These are phyloP conservation scores for Sarcoramphus papa DNA, from an alignment of 2,797 vertebrate species.

Conservation along the genomic window DNA sequence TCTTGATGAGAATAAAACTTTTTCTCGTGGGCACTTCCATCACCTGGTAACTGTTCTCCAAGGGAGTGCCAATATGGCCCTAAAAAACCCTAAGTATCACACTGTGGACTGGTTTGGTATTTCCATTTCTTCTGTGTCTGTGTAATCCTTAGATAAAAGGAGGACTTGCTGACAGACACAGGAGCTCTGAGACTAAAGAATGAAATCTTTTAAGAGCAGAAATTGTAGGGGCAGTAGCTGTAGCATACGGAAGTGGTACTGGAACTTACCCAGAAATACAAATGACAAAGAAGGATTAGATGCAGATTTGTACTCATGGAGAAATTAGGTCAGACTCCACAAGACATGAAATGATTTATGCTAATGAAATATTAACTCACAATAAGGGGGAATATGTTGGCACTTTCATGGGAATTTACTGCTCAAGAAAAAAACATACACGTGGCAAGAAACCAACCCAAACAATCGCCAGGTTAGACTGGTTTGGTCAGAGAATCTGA, in stretches of 20 bases:
- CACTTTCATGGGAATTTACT: constrained; percentile 12
- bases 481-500: background rate
- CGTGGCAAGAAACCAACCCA: constrained; percentile 8
- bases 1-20: background rate
- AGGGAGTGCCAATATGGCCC: background rate
- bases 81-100: background rate
- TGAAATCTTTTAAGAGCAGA: background rate
- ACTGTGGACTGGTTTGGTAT: background rate
- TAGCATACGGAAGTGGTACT: background rate
- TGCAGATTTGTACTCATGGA: background rate
- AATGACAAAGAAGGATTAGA: background rate
- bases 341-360: background rate
- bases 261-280: background rate
- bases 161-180: background rate
- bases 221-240: background rate
- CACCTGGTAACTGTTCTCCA: background rate
- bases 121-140: background rate
- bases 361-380: background rate
- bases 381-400: background rate
- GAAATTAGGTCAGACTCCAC: background rate
- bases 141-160: background rate
- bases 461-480: constrained; percentile 6
- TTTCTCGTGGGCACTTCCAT: background rate
- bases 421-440: background rate
- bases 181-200: background rate